phyloP scores from a whole-genome alignment of 2,797 vertebrate species.

The Pseudochaenichthys georgianus region DNA sequence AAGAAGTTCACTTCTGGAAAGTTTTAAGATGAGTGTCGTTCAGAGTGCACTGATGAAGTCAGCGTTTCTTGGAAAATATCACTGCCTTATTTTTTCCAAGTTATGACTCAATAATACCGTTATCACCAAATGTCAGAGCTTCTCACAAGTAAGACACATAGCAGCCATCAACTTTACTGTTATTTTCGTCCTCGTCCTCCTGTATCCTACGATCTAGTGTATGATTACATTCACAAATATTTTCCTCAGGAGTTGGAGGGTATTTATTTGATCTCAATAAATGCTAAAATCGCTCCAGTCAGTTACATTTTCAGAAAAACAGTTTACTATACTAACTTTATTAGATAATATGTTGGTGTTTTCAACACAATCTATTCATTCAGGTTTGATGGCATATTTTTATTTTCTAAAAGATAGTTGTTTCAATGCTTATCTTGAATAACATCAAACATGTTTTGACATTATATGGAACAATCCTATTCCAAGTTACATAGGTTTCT shows the following conservation, averaged over 20 bases:
- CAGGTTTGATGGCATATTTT: conserved; percentile 3
- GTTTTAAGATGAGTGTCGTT: not conserved
- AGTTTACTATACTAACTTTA: not conserved
- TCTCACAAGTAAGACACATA: not conserved
- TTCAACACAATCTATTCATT: not conserved
- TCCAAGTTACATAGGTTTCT: not conserved
- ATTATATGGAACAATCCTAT: not conserved
- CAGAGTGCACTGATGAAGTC: not conserved
- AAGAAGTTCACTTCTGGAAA: conserved; percentile 20
- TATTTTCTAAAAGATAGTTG: conserved; percentile 1
- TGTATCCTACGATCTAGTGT: not conserved
- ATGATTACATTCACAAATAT: too few species aligned
- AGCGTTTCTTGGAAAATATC: conserved; percentile 7
- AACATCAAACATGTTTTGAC: not conserved
- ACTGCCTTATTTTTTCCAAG: not conserved
- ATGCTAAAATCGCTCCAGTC: too few species aligned
- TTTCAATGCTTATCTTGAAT: not conserved
- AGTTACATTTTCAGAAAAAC: too few species aligned
- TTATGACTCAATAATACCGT: conserved; percentile 12
- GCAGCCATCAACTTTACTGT: not conserved
- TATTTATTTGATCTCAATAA: not conserved
- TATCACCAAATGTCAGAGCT: conserved; percentile 4
- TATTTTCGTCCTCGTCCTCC: not conserved
- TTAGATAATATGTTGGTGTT: not conserved
- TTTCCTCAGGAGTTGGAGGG: not conserved